A percentile compares a stretch with the other conserved stretches of the same genome.
Conservation (phyloP, 92 coral and sea anemone species). For the Epizoanthus fatuus region DNA sequence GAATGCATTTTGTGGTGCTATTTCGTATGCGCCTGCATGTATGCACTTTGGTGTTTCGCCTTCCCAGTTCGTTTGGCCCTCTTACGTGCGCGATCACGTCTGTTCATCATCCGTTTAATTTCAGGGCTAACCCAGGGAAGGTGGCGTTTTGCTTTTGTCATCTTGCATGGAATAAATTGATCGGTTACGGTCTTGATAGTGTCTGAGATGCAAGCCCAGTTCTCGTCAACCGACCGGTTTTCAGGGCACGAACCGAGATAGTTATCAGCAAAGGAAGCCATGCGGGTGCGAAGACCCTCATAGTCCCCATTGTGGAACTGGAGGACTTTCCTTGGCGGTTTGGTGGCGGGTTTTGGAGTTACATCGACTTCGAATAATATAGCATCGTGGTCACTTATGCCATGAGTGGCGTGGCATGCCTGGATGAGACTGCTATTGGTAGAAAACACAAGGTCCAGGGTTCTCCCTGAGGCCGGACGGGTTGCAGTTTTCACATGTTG, state of each 20-base stretch:
- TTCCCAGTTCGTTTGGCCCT: constrained; percentile 26
- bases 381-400: constrained; percentile 60
- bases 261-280: constrained; percentile 41
- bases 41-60: neutral
- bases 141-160: constrained; percentile 47
- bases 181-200: constrained; percentile 8
- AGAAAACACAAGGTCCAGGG: constrained; percentile 60
- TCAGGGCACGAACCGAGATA: constrained; percentile 44
- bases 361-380: constrained; percentile 47
- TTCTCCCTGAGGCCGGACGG: constrained; percentile 30
- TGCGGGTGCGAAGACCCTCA: constrained; percentile 35
- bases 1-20: constrained; percentile 15
- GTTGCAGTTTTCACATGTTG: constrained; percentile 62
- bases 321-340: constrained; percentile 53
- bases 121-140: constrained; percentile 54
- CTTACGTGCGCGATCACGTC: constrained; percentile 50
- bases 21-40: constrained; percentile 21
- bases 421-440: constrained; percentile 50
- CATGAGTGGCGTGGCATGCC: constrained; percentile 55
- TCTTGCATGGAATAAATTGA: constrained; percentile 17
- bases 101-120: constrained; percentile 57
- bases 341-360: constrained; percentile 52
- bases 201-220: constrained; percentile 47
- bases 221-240: constrained; percentile 46
- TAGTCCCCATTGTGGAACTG: constrained; percentile 49